Percentiles rank a stretch among this genome's conserved stretches.
phyloP scores from a whole-genome alignment of 2,113 vertebrate species.

The Egretta garzetta region DNA sequence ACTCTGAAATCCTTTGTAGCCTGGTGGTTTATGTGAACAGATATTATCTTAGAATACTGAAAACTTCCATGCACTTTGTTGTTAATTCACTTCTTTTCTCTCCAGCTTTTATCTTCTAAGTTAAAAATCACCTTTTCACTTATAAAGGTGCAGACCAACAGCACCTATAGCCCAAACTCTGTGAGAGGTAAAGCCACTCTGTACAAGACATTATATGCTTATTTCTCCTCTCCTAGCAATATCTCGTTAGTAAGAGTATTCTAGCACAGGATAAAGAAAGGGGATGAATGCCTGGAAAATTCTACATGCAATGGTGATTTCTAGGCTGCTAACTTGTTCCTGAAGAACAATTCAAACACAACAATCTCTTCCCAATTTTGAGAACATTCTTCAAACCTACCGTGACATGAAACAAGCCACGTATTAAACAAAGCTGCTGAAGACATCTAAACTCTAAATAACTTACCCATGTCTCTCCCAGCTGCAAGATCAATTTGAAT shows the following conservation, averaged over 20 bases:
- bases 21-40: slow-evolving; percentile 33
- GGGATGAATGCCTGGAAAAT: background rate
- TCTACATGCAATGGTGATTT: background rate
- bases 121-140: background rate
- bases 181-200: background rate
- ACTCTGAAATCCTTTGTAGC: slow-evolving; percentile 41
- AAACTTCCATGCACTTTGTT: slow-evolving; percentile 20
- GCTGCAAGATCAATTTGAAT: background rate
- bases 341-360: background rate
- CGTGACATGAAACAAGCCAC: background rate
- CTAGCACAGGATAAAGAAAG: background rate
- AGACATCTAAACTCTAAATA: background rate
- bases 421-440: background rate
- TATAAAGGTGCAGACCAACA: background rate
- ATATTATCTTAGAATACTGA: slow-evolving; percentile 35
- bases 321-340: background rate
- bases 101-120: background rate
- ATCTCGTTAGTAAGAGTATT: background rate
- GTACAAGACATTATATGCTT: background rate
- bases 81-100: background rate
- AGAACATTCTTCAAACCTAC: background rate
- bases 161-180: background rate
- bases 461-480: background rate
- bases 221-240: background rate
- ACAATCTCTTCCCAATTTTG: background rate